phyloP scores from a whole-genome alignment of 2,888 invertebrate genomes.

The Perizoma flavofasciatum region DNA sequence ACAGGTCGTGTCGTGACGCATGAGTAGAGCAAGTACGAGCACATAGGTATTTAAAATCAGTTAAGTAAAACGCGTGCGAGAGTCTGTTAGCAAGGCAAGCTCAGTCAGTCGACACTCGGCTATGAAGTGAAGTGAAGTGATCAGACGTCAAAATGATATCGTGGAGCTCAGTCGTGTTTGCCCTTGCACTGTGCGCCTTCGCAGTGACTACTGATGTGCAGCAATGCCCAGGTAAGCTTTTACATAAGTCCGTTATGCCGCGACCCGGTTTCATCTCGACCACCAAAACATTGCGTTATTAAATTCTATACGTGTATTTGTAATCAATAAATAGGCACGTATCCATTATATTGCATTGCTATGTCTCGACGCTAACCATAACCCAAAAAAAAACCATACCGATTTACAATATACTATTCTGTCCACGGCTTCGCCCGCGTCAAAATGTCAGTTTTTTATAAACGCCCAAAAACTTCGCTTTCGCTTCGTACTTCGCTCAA shows the following conservation, averaged over 20 bases:
- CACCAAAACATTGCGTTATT: conserved; percentile 29
- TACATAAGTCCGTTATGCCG: conserved; percentile 52
- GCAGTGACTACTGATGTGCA: conserved; percentile 62
- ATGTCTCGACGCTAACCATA: neutral
- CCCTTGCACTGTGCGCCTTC: conserved; percentile 52
- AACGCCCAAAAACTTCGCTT: too few species aligned
- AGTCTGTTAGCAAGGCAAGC: conserved; percentile 5
- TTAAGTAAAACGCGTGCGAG: conserved; percentile 11
- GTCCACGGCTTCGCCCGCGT: too few species aligned
- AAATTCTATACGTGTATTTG: conserved; percentile 4
- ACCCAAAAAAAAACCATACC: too few species aligned
- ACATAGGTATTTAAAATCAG: conserved; percentile 14
- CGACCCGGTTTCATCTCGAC: conserved; percentile 64
- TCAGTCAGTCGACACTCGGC: conserved; percentile 1
- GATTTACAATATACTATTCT: too few species aligned
- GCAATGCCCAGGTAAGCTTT: conserved; percentile 70
- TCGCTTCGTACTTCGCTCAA: too few species aligned
- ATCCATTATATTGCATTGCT: neutral
- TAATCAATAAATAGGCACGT: conserved; percentile 4
- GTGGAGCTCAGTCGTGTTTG: conserved; percentile 56
- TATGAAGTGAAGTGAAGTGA: conserved; percentile 4
- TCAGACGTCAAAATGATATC: conserved; percentile 63
- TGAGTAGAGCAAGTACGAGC: conserved; percentile 5
- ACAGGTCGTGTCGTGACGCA: conserved; percentile 8
- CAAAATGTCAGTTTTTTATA: too few species aligned